Conservation (phyloP, 1,140 invertebrate species). For the Aricia agestis region DNA sequence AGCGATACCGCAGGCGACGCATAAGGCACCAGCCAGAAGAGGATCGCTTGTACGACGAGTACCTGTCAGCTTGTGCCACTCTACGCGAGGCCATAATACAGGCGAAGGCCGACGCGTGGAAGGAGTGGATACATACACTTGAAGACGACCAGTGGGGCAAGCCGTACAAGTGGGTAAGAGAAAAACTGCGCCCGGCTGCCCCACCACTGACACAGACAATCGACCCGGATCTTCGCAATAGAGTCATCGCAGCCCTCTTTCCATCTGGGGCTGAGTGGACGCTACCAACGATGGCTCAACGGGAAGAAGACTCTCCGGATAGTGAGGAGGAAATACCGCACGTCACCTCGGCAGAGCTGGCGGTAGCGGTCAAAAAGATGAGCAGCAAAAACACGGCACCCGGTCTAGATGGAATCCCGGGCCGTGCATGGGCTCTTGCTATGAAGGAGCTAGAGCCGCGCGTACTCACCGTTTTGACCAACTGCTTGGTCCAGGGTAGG, state of each 20-base stretch:
- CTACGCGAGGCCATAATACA: neutral
- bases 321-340: neutral
- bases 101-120: neutral
- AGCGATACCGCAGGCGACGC: neutral
- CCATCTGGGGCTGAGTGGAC: neutral
- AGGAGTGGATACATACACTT: neutral
- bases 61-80: neutral
- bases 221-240: neutral
- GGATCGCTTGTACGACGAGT: neutral
- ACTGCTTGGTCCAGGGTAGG: neutral
- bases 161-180: conserved; percentile 14
- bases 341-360: neutral
- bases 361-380: neutral
- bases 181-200: neutral
- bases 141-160: conserved; percentile 19
- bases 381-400: neutral
- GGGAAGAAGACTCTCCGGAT: neutral
- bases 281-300: neutral
- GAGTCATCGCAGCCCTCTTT: neutral
- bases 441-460: neutral
- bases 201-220: conserved; percentile 16
- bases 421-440: neutral
- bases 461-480: neutral
- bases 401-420: neutral
- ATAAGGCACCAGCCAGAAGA: neutral